A percentile compares a stretch with the other conserved stretches of the same genome.
phyloP scores from a whole-genome alignment of 2,888 invertebrate species.

The Erpobdella octoculata region DNA sequence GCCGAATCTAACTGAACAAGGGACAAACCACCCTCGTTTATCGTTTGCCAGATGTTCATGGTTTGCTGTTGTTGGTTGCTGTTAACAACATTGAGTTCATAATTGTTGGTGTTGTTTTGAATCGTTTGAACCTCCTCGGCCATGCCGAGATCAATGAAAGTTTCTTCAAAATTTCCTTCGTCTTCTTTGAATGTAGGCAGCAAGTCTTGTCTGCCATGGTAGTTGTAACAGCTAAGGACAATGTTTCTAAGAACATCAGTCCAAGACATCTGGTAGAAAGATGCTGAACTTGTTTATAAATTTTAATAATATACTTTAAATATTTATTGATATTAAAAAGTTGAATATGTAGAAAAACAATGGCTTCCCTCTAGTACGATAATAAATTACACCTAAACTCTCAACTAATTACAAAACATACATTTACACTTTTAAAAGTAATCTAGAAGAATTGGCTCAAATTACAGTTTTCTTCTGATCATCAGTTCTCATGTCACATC shows the following conservation, averaged over 20 bases:
- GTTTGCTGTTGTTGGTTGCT: neutral
- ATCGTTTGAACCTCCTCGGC: neutral
- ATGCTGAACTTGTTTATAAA: neutral
- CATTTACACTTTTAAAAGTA: neutral
- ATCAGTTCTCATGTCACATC: constrained; percentile 90
- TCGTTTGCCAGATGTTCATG: neutral
- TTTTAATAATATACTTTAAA: neutral
- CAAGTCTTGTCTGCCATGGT: constrained; percentile 88
- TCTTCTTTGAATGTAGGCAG: constrained; percentile 65
- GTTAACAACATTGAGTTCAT: neutral
- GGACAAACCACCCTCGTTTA: neutral
- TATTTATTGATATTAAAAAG: neutral
- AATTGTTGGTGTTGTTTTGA: constrained; percentile 4
- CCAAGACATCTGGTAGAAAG: constrained; percentile 75
- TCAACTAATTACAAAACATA: too few species aligned
- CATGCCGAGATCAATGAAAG: neutral
- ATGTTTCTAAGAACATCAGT: constrained; percentile 91
- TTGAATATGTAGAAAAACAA: neutral
- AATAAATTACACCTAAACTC: too few species aligned
- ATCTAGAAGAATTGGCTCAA: constrained; percentile 59
- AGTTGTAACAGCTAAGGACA: constrained; percentile 94
- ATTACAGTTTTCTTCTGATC: constrained; percentile 95
- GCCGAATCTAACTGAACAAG: neutral
- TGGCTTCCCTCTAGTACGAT: neutral
- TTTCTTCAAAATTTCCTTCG: neutral